phyloP scores from a whole-genome alignment of 2,888 invertebrate genomes.

The Tanytarsus gracilentus region DNA sequence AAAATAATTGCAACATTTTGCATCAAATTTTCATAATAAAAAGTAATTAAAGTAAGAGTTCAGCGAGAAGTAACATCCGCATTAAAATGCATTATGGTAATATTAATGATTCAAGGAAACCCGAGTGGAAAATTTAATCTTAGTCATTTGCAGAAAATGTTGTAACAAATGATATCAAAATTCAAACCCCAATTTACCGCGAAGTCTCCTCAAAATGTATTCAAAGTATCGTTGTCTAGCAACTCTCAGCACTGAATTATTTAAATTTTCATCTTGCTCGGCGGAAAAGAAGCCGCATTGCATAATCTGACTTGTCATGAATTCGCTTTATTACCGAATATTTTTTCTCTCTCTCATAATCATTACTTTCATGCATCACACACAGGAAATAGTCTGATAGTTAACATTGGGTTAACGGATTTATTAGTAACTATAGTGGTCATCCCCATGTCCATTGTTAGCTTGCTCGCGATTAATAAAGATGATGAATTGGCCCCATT shows the following conservation, averaged over 20 bases:
- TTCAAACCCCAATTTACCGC: too few relatives aligned
- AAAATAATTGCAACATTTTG: too few relatives aligned
- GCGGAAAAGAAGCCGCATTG: background rate
- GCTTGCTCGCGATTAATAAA: conserved; percentile 56
- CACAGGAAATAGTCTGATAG: conserved; percentile 59
- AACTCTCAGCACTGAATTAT: background rate
- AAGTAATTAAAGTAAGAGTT: too few relatives aligned
- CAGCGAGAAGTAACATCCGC: too few relatives aligned
- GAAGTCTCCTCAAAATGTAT: background rate
- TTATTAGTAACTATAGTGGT: conserved; percentile 59
- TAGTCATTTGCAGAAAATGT: too few relatives aligned
- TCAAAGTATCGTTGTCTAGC: background rate
- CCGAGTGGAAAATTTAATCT: too few relatives aligned
- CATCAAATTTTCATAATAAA: too few relatives aligned
- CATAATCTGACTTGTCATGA: too few relatives aligned
- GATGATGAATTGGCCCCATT: conserved; percentile 40
- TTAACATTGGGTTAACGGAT: conserved; percentile 63
- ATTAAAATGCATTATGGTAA: too few relatives aligned
- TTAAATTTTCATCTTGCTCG: background rate
- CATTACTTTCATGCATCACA: background rate
- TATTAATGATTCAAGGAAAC: background rate
- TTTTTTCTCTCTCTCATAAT: background rate
- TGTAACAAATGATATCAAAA: too few relatives aligned
- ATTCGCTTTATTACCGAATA: background rate
- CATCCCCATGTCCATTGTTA: conserved; percentile 59